phyloP scores from a whole-genome alignment of 1,140 invertebrate genomes.

The Apocrypta bakeri region DNA sequence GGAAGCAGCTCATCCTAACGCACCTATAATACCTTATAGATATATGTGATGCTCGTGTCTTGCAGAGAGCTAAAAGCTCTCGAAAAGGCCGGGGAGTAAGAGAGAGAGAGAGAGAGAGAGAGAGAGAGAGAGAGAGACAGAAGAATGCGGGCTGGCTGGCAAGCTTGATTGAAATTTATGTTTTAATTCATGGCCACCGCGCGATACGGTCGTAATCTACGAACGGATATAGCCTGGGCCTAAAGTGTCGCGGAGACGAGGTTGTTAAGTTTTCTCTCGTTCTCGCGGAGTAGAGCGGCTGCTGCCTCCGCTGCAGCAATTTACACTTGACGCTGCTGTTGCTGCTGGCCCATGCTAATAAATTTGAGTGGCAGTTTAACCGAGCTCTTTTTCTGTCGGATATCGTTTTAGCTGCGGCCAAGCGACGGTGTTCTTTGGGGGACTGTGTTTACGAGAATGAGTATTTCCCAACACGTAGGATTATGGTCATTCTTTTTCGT shows the following conservation, averaged over 20 bases:
- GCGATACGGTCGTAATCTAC: conserved; percentile 24
- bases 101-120: no score
- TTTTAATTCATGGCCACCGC: conserved; percentile 32
- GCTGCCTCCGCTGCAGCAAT: neutral
- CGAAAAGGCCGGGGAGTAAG: no score
- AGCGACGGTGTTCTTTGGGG: no score
- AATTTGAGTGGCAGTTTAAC: conserved; percentile 32
- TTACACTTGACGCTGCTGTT: conserved; percentile 22
- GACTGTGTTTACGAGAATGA: neutral
- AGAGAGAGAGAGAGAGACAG: neutral
- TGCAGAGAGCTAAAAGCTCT: neutral
- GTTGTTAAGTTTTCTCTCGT: conserved; percentile 9
- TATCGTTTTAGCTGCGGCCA: neutral
- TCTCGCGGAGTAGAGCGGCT: no score
- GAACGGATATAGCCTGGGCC: conserved; percentile 23
- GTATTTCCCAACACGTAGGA: neutral
- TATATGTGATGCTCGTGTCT: no score
- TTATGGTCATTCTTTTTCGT: neutral
- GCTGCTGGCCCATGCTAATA: neutral
- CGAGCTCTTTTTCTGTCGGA: neutral
- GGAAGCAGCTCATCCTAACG: no score
- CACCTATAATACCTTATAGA: no score
- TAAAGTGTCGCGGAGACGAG: conserved; percentile 24
- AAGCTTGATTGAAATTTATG: conserved; percentile 47
- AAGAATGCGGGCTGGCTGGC: neutral